Base-by-base conservation (phyloP, 2,113 vertebrate species). In the Muscicapa adusta region DNA sequence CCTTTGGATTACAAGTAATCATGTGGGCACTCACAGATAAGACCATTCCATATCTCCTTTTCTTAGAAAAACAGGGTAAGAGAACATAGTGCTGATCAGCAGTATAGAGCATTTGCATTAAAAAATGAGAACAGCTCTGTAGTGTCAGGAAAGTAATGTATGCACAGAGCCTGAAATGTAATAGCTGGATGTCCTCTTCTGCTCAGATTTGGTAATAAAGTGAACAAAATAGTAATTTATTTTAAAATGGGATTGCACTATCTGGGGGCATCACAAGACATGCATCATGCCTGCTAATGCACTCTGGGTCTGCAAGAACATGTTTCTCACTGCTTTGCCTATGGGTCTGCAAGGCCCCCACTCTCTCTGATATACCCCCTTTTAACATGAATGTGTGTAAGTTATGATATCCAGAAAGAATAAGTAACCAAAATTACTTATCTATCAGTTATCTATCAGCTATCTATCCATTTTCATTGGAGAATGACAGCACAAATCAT, bases 81-180 rank as follows among this genome's bases (percentile, higher is more conserved):
- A 65, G 68, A 45, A 86, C 38, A 23, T 80, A 67, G 91, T 17
- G 15, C 22, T 72, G 88, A 50, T 61, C 85, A 79, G 81, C 70
- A 90, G 78, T 85, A 38, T 18, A 72, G 45, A 88, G n/a, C 36
- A 62, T 93, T 91, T 94, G 78, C 78, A 88, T 82, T 53, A 45
- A 89, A 85, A 84, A 82, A 57, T 68, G n/a, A 73, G 74, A 93
- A 88, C 50, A 82, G 62, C 78, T 88, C 56, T 68, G 50, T 57
- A 40, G 58, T 91, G 78, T 75, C 71, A 65, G 78, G 53, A 88
- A 77, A 89, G 51, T 11, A 48, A 85, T 68, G 9, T 53, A 91
- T 76, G 48, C 61, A 57, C 51, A 71, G 73, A 87, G 18, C 25
- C 53, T 85, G 66, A 75, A 81, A 60, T 78, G 40, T 79, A 93